These are phyloP conservation scores for Planiliza haematocheilus DNA, from an alignment of 2,113 vertebrate genomes.

Conservation along the genomic window DNA sequence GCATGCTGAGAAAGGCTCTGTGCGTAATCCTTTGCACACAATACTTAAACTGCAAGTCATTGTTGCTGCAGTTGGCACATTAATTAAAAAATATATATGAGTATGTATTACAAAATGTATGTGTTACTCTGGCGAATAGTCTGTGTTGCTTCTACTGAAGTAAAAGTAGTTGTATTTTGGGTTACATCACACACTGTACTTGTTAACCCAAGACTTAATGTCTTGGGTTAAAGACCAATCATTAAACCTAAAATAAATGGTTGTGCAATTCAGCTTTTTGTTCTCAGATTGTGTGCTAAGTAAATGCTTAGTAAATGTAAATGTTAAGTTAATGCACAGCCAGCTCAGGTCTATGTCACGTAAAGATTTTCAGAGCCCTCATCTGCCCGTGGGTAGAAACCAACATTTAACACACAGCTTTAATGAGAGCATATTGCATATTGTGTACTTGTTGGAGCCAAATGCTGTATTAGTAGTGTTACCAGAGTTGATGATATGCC, in stretches of 20 bases:
- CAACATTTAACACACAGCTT: neutral
- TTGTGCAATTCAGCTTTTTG: too few species aligned
- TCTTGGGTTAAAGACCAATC: neutral
- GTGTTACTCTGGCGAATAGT: too few species aligned
- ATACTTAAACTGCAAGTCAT: neutral
- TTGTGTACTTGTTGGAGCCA: conserved; percentile 8
- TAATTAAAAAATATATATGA: too few species aligned
- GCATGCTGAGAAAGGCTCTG: conserved; percentile 21
- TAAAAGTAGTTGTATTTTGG: too few species aligned
- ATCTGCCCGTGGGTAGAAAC: conserved; percentile 1
- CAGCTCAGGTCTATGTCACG: neutral
- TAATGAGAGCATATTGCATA: conserved; percentile 32
- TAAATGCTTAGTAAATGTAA: too few species aligned
- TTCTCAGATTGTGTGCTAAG: too few species aligned
- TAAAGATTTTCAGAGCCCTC: neutral
- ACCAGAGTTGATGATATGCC: conserved; percentile 22
- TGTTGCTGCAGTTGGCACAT: neutral
- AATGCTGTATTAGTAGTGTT: conserved; percentile 9
- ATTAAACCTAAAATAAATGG: neutral
- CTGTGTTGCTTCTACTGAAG: too few species aligned
- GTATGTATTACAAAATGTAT: too few species aligned
- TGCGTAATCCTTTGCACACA: neutral
- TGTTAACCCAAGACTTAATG: too few species aligned
- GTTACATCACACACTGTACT: too few species aligned
- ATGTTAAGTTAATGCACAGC: too few species aligned